Base-by-base conservation (phyloP, 2,888 invertebrate genomes). In the Limnephilus lunatus region DNA sequence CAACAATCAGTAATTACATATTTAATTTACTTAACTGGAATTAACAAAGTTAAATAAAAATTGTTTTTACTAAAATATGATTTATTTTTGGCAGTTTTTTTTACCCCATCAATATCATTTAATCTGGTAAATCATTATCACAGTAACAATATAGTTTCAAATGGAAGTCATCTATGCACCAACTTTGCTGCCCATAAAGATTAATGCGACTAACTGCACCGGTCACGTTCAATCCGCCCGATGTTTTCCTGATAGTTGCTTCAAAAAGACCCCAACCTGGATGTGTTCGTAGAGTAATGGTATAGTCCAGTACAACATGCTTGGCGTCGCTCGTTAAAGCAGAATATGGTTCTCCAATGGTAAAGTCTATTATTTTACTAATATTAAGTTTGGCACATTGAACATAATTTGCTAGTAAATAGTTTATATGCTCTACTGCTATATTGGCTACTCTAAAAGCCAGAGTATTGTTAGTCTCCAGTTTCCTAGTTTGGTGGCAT, bases 121-220 rank as follows among this genome's bases (percentile, higher is more conserved):
- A 68, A 39, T n/a, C 48, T 83, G 89, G 89, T 91, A 89, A 30
- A 91, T 53, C 48, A 91, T 83, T 92, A 91, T 93, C 93, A 94
- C 98, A 98, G 95, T 97, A 98, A 95, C 98, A 98, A 94, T 98
- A 98, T 93, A 98, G 96, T 94, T 98, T 98, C 93, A 98, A 96
- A 94, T 97, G 96, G 94, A 97, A 97, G 94, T 98, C 97, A 93
- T 97, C 97, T 88, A 98, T 96, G 94, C 98, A 98, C 94, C 96
- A 96, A 95, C 98, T 98, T 95, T 98, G 98, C 90, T 97, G 96
- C n/a, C 98, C 98, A 94, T 98, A 98, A 81, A 97, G 95, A 95
- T 98, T 98, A 90, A 98, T 96, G 89, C 98, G 96, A 94, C 98
- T 98, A 87, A 98, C 96, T 53, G 98, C 97, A 32, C 98, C 98